Percentiles rank a stretch among this genome's conserved stretches.
Evolutionary conservation across 2,113 vertebrate genomes (phyloP).

Genomic region (Callipepla squamata): DNA sequence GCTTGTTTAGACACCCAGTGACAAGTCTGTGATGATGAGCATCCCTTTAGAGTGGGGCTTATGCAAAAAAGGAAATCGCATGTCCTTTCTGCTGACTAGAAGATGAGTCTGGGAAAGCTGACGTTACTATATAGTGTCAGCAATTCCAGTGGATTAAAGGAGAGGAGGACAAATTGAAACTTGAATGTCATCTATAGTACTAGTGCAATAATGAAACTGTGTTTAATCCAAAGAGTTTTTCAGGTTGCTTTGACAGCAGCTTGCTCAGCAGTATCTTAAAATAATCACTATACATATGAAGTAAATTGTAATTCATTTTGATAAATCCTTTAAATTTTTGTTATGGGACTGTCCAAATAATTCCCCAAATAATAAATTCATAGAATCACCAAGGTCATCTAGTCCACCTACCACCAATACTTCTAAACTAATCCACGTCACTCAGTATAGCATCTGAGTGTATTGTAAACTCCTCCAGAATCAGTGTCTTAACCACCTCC

Average conservation of each 20-base stretch:
- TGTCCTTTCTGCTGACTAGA: background rate
- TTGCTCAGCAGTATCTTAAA: background rate
- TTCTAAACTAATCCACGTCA: too few relatives aligned
- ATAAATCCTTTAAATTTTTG: background rate
- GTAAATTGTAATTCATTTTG: background rate
- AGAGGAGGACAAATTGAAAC: background rate
- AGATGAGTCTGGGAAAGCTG: background rate
- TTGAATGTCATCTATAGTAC: background rate
- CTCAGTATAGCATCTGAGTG: too few relatives aligned
- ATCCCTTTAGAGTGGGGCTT: background rate
- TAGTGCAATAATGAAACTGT: background rate
- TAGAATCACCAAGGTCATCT: too few relatives aligned
- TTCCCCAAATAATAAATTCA: background rate
- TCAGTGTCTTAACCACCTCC: too few relatives aligned
- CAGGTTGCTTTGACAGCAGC: background rate
- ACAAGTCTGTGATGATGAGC: background rate
- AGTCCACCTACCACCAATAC: too few relatives aligned
- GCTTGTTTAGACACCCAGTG: background rate
- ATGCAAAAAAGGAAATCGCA: background rate
- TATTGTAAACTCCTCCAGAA: too few relatives aligned
- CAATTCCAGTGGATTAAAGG: background rate
- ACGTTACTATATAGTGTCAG: background rate
- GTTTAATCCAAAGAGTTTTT: background rate
- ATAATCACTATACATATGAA: background rate
- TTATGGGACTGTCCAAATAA: background rate